Evolutionary conservation across 2,888 invertebrate genomes (phyloP).

Genomic region (Leptinotarsa rubiginosa): DNA sequence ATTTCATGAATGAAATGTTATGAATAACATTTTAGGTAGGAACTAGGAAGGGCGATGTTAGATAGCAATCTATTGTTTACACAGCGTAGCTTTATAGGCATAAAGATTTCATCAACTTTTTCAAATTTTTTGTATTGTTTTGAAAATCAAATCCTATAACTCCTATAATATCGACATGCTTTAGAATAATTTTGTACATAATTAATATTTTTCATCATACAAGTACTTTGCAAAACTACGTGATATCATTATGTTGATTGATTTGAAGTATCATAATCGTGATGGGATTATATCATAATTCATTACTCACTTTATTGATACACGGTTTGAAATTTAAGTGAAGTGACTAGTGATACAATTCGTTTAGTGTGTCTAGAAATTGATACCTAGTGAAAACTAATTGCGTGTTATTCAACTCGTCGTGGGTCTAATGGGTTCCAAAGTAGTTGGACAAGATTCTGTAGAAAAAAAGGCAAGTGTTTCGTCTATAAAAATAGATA

Average conservation of each 20-base stretch:
- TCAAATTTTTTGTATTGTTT: too few relatives aligned
- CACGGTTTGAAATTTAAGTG: not conserved
- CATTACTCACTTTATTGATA: not conserved
- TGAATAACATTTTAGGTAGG: too few relatives aligned
- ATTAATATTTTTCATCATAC: not conserved
- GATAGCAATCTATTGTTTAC: too few relatives aligned
- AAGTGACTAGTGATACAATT: not conserved
- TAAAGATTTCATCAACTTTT: too few relatives aligned
- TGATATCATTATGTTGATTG: not conserved
- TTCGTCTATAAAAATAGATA: not conserved
- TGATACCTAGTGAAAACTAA: too few relatives aligned
- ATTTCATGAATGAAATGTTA: too few relatives aligned
- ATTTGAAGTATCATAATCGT: not conserved
- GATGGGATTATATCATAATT: not conserved
- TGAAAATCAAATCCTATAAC: too few relatives aligned
- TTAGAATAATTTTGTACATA: not conserved
- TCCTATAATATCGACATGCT: too few relatives aligned
- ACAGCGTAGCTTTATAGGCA: too few relatives aligned
- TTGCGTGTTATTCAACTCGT: not conserved
- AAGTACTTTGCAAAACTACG: not conserved
- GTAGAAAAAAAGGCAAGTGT: constrained; percentile 1
- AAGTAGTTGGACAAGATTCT: not conserved
- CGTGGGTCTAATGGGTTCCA: not conserved
- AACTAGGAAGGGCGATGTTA: too few relatives aligned
- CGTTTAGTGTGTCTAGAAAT: too few relatives aligned